Percentiles rank a stretch among this genome's conserved stretches.
Conservation (phyloP, 2,888 invertebrate species). For the Meteorus cinctellus region DNA sequence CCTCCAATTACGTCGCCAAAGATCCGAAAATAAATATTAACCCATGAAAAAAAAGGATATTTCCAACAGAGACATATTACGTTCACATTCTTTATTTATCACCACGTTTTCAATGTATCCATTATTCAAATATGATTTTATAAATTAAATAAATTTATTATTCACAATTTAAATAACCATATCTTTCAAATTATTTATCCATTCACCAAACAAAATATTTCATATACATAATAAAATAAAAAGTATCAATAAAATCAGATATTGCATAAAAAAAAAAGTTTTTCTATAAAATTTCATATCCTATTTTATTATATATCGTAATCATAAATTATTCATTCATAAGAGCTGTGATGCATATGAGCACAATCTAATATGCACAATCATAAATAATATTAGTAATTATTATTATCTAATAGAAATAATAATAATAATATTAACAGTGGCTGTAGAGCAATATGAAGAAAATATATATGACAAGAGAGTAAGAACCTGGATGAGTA, state of each 20-base stretch:
- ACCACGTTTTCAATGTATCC: neutral
- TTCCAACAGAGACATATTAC: slow-evolving; percentile 33
- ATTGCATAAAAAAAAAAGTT: neutral
- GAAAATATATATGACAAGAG: slow-evolving; percentile 16
- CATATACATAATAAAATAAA: neutral
- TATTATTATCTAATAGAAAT: neutral
- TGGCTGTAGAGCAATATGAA: slow-evolving; percentile 16
- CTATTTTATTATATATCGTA: neutral
- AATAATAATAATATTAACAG: neutral
- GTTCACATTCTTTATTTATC: neutral
- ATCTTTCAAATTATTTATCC: neutral
- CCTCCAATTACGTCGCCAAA: slow-evolving; percentile 38
- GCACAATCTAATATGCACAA: neutral
- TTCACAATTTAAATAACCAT: neutral
- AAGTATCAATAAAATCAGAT: neutral
- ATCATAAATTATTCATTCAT: neutral
- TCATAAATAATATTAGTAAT: neutral
- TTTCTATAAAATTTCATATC: neutral
- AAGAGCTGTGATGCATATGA: neutral
- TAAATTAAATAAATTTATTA: slow-evolving; percentile 10
- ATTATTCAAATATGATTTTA: neutral
- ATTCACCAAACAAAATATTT: neutral
- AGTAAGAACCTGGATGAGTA: neutral
- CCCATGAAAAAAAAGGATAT: slow-evolving; percentile 17
- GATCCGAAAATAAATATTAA: neutral